Base-by-base conservation (phyloP, 2,888 invertebrate genomes). In the Icerya purchasi region DNA sequence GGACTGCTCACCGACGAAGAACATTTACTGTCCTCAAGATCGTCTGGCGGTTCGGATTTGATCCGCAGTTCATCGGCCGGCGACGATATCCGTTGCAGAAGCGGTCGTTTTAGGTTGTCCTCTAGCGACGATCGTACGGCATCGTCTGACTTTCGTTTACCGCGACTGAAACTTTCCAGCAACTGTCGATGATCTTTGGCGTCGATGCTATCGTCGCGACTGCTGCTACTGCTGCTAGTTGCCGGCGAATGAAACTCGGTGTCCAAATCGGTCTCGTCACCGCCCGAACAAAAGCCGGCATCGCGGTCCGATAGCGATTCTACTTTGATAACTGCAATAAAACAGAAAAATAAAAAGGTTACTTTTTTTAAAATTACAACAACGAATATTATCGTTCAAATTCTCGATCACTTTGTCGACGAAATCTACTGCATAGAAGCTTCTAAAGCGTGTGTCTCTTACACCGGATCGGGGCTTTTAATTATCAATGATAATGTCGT, bases 1-100 rank as follows among this genome's bases (percentile, higher is more conserved):
- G 75, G 79, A 55, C 59, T 59, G 19, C 36, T 50, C 14, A 59
- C n/a, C 21, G 24, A 23, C 20, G 19, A 36, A 18, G 58, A 50
- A 52, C 23, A 19, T 18, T 14, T 18, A 53, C 53, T 53, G 14
- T 1, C 19, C 1, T 10, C 2, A n/a, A 14, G 23, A n/a, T 59
- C 59, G 5, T 19, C 18, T 10, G 19, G n/a, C 20, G 14, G 22
- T 54, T 59, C 59, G 18, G 55, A 19, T 59, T 59, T 59, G n/a
- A 59, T 59, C 10, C 14, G n/a, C 22, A 55, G 54, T 14, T 24
- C n/a, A n/a, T n/a, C n/a, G n/a, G n/a, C n/a, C n/a, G n/a, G n/a
- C n/a, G n/a, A n/a, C n/a, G n/a, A n/a, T n/a, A n/a, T n/a, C n/a
- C n/a, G n/a, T n/a, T n/a, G n/a, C n/a, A n/a, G n/a, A n/a, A n/a